These are phyloP conservation scores for Rhegmatorhina hoffmannsi DNA, from an alignment of 2,113 vertebrate species.

Conservation along the genomic window DNA sequence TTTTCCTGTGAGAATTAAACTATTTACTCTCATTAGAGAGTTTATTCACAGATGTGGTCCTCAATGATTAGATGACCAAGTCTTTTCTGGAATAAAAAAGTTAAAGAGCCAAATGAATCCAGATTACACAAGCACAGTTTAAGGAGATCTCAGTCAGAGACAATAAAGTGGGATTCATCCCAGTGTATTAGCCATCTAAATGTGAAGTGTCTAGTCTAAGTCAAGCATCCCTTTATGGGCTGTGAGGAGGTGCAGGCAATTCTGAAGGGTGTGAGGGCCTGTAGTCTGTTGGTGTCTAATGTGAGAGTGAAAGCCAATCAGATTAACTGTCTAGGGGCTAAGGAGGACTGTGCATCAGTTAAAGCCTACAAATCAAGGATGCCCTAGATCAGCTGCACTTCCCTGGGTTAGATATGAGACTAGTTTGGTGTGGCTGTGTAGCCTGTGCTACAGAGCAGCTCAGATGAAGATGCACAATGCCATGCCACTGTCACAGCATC, in stretches of 20 bases:
- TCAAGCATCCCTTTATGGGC: background rate
- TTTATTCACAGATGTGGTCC: background rate
- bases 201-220: background rate
- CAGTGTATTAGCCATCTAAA: background rate
- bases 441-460: background rate
- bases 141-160: background rate
- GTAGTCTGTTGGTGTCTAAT: background rate
- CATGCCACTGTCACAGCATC: background rate
- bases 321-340: background rate
- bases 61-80: background rate
- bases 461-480: background rate
- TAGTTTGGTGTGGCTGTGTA: background rate
- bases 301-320: background rate
- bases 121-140: background rate
- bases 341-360: background rate
- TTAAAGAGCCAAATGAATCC: background rate
- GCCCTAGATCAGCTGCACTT: background rate
- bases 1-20: conserved; percentile 15
- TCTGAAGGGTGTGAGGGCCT: background rate
- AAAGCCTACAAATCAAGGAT: background rate
- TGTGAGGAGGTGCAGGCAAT: background rate
- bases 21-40: conserved; percentile 12
- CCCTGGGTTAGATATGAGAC: background rate
- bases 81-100: background rate
- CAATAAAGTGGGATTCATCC: background rate